Base-by-base conservation (phyloP, 2,888 invertebrate species). In the Timema podura region DNA sequence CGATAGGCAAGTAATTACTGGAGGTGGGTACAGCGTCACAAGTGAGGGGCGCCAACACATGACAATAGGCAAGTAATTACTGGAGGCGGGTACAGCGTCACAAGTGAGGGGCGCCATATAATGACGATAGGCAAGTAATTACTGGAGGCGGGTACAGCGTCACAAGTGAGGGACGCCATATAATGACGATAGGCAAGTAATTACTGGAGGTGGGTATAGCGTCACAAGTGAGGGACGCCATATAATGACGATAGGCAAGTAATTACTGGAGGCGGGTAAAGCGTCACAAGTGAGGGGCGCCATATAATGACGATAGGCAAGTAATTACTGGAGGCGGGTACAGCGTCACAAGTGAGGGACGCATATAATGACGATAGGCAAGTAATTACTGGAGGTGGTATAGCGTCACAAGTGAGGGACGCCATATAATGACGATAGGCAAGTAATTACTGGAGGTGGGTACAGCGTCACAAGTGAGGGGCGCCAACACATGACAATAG, bases 381-480 rank as follows among this genome's bases (percentile, higher is more conserved):
- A 48, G 46, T 15, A 30, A 10, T 59, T 11, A 2, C n/a, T n/a
- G n/a, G 51, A 2, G 2, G n/a, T 3, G 75, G 30, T 68, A 71
- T 47, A 61, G 70, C 66, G 77, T n/a, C 72, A 74, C 49, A 46
- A 65, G 48, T 71, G 79, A 76, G 48, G 70, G 78, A n/a, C 65
- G 79, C 75, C 75, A 78, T n/a, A 74, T 81, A 82, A 78, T 82
- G 74, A 80, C 81, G 5, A 78, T 82, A 68, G 82, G 82, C 70
- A 74, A 48, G 46, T 15, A 30, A 10, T 59, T 11, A 2, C n/a
- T 73, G 76, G 76, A 13, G 48, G 65, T 30, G 75, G 75, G 30
- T 68, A 71, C 49, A 61, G 70, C 66, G 77, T n/a, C 72, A 74
- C 49, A 46, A 65, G 48, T 71, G 79, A 76, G 48, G 70, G 78